These are phyloP conservation scores for Ischnus inquisitorius DNA, from an alignment of 2,888 invertebrate genomes.

Conservation along the genomic window DNA sequence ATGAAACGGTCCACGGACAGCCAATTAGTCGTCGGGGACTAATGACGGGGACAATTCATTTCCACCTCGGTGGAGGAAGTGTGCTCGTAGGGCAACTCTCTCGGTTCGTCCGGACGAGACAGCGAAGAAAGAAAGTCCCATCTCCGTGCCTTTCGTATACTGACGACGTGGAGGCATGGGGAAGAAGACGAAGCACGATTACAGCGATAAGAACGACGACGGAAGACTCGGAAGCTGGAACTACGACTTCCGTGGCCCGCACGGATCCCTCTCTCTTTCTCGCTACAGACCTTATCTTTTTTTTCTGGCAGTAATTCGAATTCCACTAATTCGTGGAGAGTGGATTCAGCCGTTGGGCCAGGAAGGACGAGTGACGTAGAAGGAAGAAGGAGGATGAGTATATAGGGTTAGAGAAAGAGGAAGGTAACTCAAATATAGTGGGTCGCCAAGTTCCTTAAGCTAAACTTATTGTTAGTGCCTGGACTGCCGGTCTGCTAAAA, in stretches of 20 bases:
- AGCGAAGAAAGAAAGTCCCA: constrained; percentile 53
- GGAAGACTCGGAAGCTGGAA: constrained; percentile 43
- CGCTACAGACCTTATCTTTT: constrained; percentile 9
- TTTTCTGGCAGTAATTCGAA: constrained; percentile 61
- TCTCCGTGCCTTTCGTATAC: constrained; percentile 19
- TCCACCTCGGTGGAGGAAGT: constrained; percentile 66
- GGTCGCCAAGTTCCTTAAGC: constrained; percentile 70
- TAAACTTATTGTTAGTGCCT: constrained; percentile 70
- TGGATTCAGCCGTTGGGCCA: constrained; percentile 59
- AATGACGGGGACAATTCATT: constrained; percentile 69
- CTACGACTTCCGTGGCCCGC: constrained; percentile 38
- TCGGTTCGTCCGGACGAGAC: constrained; percentile 44
- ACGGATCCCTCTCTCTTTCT: constrained; percentile 18
- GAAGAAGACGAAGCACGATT: constrained; percentile 47
- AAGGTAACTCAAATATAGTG: constrained; percentile 68
- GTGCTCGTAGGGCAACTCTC: constrained; percentile 44
- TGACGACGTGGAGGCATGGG: constrained; percentile 14
- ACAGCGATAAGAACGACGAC: constrained; percentile 40
- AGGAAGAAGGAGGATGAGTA: not conserved
- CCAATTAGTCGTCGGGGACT: constrained; percentile 71
- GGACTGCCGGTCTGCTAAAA: constrained; percentile 58
- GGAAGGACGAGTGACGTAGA: constrained; percentile 29
- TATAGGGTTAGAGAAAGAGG: constrained; percentile 23
- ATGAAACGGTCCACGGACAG: constrained; percentile 69
- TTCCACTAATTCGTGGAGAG: constrained; percentile 65